Evolutionary conservation across 2,797 vertebrate genomes (phyloP).

Genomic region (Prionace glauca): DNA sequence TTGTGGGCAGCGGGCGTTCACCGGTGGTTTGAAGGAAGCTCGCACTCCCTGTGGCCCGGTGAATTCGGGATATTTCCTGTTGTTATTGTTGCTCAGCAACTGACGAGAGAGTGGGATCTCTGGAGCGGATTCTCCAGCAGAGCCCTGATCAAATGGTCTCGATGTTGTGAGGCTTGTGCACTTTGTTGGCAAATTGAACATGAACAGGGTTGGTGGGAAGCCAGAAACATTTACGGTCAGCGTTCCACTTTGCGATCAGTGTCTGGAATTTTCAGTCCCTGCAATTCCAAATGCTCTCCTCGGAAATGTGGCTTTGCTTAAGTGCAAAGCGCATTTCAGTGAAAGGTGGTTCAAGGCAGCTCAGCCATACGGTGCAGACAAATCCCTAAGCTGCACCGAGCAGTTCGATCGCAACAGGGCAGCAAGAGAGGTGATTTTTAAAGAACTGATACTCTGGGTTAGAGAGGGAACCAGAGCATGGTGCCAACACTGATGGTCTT

Average conservation of each 20-base stretch:
- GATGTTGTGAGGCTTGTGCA: not conserved
- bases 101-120: too few species aligned
- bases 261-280: not conserved
- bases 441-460: not conserved
- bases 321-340: not conserved
- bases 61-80: too few species aligned
- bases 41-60: not conserved
- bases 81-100: not conserved
- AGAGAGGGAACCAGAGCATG: not conserved
- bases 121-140: not conserved
- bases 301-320: not conserved
- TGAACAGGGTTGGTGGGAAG: not conserved
- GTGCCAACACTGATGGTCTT: not conserved
- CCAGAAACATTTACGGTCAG: not conserved
- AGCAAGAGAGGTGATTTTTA: not conserved
- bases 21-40: not conserved
- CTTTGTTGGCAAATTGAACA: not conserved
- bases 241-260: not conserved
- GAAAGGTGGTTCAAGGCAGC: not conserved
- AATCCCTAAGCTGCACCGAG: not conserved
- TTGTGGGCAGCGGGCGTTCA: not conserved
- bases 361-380: not conserved
- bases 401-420: not conserved
- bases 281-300: not conserved
- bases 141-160: not conserved